A percentile compares a stretch with the other conserved stretches of the same genome.
Conservation (phyloP, 2,797 vertebrate genomes). For the Amblyopsis hoosieri region DNA sequence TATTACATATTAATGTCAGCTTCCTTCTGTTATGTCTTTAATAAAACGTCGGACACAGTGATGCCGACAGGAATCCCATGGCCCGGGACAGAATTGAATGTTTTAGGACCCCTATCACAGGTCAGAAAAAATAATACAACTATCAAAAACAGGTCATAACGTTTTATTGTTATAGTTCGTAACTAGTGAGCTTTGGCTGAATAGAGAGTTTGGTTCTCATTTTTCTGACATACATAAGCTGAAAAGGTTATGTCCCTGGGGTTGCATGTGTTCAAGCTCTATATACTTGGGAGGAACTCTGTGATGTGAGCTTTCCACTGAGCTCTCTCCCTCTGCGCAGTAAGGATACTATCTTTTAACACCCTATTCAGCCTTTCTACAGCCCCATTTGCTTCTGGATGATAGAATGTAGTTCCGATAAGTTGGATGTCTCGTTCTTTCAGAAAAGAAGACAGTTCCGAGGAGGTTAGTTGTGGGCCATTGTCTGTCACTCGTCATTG, state of each 20-base stretch:
- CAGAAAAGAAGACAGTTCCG: not conserved
- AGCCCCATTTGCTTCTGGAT: constrained; percentile 16
- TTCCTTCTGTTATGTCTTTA: too few relatives aligned
- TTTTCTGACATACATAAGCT: constrained; percentile 12
- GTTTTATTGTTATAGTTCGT: not conserved
- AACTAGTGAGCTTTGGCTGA: constrained; percentile 1
- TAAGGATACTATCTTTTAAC: constrained; percentile 14
- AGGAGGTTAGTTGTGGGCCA: constrained; percentile 12
- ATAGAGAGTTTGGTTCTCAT: constrained; percentile 18
- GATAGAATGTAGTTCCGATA: constrained; percentile 12
- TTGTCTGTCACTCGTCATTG: constrained; percentile 7
- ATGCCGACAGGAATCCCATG: too few relatives aligned
- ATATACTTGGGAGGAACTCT: constrained; percentile 13
- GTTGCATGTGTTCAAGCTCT: constrained; percentile 9
- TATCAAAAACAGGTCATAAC: too few relatives aligned
- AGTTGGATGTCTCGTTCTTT: constrained; percentile 15
- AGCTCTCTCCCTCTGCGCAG: constrained; percentile 1
- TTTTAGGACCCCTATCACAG: too few relatives aligned
- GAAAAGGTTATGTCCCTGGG: constrained; percentile 5
- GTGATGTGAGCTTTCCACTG: constrained; percentile 3
- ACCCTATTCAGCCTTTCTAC: constrained; percentile 12
- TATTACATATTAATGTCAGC: too few relatives aligned
- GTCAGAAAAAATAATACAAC: too few relatives aligned
- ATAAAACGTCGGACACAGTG: too few relatives aligned
- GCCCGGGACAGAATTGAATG: too few relatives aligned